These are phyloP conservation scores for Drosophila equinoxialis DNA, from an alignment of 1,140 invertebrate genomes.

Conservation along the genomic window DNA sequence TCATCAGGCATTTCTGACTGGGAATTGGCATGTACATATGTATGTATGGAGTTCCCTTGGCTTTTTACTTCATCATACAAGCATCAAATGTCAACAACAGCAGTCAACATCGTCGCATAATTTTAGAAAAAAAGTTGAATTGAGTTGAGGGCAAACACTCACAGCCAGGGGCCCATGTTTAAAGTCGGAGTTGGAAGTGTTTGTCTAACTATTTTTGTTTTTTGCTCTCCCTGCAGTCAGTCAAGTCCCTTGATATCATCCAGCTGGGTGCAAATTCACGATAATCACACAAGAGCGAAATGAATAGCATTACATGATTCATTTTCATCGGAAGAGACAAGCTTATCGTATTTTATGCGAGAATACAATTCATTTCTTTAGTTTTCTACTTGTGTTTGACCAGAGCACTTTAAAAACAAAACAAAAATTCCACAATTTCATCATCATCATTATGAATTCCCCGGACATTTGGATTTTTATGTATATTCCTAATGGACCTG, in stretches of 20 bases:
- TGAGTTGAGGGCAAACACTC: slow-evolving; percentile 55
- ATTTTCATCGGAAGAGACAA: background rate
- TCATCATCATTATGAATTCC: slow-evolving; percentile 26
- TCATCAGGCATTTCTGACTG: slow-evolving; percentile 48
- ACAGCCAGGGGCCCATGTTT: no score
- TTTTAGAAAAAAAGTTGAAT: slow-evolving; percentile 68
- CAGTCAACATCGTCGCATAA: slow-evolving; percentile 58
- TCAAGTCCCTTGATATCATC: slow-evolving; percentile 23
- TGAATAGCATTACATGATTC: slow-evolving; percentile 38
- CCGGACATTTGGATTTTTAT: background rate
- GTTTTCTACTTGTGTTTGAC: slow-evolving; percentile 17
- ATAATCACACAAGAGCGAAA: slow-evolving; percentile 11
- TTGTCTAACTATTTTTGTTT: slow-evolving; percentile 37
- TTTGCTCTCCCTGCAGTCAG: slow-evolving; percentile 7
- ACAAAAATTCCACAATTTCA: background rate
- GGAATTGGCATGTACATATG: slow-evolving; percentile 44
- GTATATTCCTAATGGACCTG: background rate
- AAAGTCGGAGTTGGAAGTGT: background rate
- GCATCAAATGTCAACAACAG: slow-evolving; percentile 66
- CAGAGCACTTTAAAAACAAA: background rate
- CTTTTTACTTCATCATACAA: slow-evolving; percentile 70
- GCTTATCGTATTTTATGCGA: background rate
- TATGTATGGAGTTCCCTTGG: slow-evolving; percentile 21
- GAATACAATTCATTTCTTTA: slow-evolving; percentile 7
- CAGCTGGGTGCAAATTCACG: slow-evolving; percentile 2